Evolutionary conservation across 2,888 invertebrate genomes (phyloP), one percentile per base, ranked within the genome.

Genomic region (Drosophila barbarae): DNA sequence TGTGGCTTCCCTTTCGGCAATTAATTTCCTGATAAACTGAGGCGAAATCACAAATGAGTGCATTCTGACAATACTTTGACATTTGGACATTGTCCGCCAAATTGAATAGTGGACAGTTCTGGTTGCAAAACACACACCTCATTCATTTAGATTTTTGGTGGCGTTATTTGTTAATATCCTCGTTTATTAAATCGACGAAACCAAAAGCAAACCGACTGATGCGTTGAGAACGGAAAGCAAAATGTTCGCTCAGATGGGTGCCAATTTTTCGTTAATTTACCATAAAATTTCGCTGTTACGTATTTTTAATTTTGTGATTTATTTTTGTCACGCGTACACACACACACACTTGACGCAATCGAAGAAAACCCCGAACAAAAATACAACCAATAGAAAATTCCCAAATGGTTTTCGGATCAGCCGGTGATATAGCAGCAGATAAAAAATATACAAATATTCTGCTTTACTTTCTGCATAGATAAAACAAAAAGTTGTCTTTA

Each of bases 281-380:
- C 66, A 70, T 73, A 71, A 74, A 80, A 77, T 74, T 69, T 69
- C 49, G 66, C 26, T 72, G 69, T 77, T 77, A 73, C 68, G 72
- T 80, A 70, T 73, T 75, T 77, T 74, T 74, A 61, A 74, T 68
- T 79, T 73, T 77, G 69, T 80, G 80, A 80, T 80, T 83, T 80
- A 80, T 80, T 80, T 80, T 83, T 69, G 74, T 76, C 80, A 77
- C 69, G 73, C 72, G 73, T 71, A 42, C 42, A 42, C 32, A 32
- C 6, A 26, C 42, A 55, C 47, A 74, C 54, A 47, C 58, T 74
- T 72, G 79, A 69, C 76, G 72, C 67, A 69, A 52, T 53, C 35
- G 39, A 13, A 60, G 23, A 36, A 34, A 63, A 21, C 49, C 64
- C 51, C 46, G 1, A 51, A 36, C 51, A 68, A 55, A 55, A 71